Percentiles rank a stretch among this genome's conserved stretches.
Evolutionary conservation across 2,113 vertebrate genomes (phyloP).

Genomic region (Eulemur macaco): DNA sequence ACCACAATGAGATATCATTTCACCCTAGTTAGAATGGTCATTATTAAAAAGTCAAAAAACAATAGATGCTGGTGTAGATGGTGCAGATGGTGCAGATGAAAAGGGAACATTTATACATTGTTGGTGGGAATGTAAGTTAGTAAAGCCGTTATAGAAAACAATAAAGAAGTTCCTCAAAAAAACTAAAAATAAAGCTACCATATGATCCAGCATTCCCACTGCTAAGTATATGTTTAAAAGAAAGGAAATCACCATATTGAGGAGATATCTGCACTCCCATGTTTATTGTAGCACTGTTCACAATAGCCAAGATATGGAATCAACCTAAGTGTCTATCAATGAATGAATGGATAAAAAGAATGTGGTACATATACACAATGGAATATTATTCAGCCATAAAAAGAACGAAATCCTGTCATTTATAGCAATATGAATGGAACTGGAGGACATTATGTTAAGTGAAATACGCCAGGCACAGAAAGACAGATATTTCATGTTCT

Average conservation of each 20-base stretch:
- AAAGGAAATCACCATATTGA: not conserved
- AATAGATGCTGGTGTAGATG: not conserved
- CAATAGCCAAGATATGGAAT: not conserved
- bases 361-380: not conserved
- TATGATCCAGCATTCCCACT: not conserved
- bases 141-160: not conserved
- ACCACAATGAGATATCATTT: not conserved
- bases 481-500: not conserved
- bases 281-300: not conserved
- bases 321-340: not conserved
- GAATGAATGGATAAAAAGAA: not conserved
- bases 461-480: not conserved
- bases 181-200: not conserved
- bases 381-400: not conserved
- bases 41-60: not conserved
- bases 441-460: not conserved
- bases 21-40: not conserved
- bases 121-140: not conserved
- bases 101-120: not conserved
- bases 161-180: not conserved
- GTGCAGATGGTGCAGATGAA: not conserved
- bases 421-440: not conserved
- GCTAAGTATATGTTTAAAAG: not conserved
- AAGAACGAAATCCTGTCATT: not conserved
- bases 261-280: not conserved